Evolutionary conservation across 2,888 invertebrate species (phyloP).

Genomic region (Lithodes maja): DNA sequence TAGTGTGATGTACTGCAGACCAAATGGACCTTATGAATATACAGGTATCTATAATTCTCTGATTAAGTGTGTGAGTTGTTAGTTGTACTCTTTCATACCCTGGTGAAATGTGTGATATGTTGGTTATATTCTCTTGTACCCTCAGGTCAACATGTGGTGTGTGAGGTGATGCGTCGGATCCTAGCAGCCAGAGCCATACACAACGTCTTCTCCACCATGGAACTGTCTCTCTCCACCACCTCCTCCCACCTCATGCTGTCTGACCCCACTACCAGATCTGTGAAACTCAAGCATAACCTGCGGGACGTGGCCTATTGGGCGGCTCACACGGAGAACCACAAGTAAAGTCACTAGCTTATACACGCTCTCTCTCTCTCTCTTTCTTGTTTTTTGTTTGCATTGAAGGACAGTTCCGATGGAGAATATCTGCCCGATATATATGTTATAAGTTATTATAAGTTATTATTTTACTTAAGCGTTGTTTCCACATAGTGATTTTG

Average conservation of each 20-base stretch:
- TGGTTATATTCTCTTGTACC: no score
- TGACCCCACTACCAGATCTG: constrained; percentile 34
- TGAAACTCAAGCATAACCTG: constrained; percentile 59
- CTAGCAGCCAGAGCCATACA: constrained; percentile 67
- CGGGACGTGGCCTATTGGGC: constrained; percentile 67
- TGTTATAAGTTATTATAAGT: no score
- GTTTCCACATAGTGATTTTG: no score
- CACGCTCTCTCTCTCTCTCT: neutral
- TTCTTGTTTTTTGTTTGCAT: neutral
- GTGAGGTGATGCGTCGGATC: constrained; percentile 69
- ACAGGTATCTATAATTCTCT: no score
- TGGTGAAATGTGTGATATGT: no score
- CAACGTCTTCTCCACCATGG: constrained; percentile 66
- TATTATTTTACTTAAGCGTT: no score
- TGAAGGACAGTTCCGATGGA: no score
- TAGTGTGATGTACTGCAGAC: no score
- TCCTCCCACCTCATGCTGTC: constrained; percentile 51
- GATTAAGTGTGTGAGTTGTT: no score
- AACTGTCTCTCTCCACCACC: constrained; percentile 50
- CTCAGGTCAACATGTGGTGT: constrained; percentile 63
- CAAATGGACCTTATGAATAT: no score
- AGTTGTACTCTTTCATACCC: no score
- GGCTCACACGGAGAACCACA: constrained; percentile 67
- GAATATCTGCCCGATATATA: no score
- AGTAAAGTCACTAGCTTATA: constrained; percentile 34